phyloP scores from a whole-genome alignment of 2,113 vertebrate genomes.

The Ancistrus triradiatus region DNA sequence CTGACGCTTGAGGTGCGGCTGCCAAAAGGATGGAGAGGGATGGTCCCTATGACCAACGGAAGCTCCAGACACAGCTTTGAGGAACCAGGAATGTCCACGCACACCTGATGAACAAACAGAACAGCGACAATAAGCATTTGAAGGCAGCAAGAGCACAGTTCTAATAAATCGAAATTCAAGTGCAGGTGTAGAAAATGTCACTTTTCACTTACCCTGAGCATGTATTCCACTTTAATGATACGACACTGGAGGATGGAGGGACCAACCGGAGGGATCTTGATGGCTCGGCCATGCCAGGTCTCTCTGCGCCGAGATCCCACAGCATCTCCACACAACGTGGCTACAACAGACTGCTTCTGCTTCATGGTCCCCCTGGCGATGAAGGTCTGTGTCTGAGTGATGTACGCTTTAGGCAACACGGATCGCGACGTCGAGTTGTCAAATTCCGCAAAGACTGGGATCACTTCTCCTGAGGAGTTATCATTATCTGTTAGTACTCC shows the following conservation, averaged over 20 bases:
- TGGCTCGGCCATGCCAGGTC: constrained; percentile 84
- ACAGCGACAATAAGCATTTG: neutral
- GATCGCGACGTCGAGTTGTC: constrained; percentile 83
- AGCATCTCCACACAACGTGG: constrained; percentile 75
- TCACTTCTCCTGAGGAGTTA: constrained; percentile 79
- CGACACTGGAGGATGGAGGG: constrained; percentile 91
- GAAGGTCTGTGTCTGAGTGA: constrained; percentile 94
- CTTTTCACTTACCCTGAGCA: constrained; percentile 75
- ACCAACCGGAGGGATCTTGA: constrained; percentile 89
- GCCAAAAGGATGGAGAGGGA: constrained; percentile 85
- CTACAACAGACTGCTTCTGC: constrained; percentile 86
- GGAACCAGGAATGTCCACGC: constrained; percentile 85
- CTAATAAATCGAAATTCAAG: neutral
- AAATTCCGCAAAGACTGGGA: constrained; percentile 90
- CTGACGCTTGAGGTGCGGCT: constrained; percentile 87
- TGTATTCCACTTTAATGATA: constrained; percentile 90
- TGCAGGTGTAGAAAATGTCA: neutral
- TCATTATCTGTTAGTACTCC: neutral
- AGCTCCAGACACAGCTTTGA: constrained; percentile 92
- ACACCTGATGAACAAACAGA: constrained; percentile 69
- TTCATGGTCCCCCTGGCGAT: constrained; percentile 85
- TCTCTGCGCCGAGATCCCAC: constrained; percentile 72
- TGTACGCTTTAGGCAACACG: constrained; percentile 80
- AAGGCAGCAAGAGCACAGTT: neutral
- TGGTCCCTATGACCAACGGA: constrained; percentile 90